A percentile compares a stretch with the other conserved stretches of the same genome.
These are phyloP conservation scores for Ariolimax columbianus DNA, from an alignment of 2,888 invertebrate species.

Conservation along the genomic window DNA sequence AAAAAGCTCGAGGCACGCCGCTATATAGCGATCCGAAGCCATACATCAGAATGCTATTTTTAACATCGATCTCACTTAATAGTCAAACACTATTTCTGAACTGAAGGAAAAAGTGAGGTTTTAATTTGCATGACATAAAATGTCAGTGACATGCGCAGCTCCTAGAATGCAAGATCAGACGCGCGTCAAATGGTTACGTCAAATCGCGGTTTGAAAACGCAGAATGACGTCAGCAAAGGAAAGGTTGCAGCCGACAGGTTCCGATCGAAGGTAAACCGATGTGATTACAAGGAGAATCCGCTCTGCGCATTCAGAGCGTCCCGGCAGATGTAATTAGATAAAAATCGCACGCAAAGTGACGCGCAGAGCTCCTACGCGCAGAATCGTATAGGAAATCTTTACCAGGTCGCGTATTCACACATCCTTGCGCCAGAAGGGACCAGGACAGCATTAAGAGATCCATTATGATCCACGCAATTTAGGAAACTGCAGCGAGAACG, in stretches of 20 bases:
- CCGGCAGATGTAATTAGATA: neutral
- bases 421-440: neutral
- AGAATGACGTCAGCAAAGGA: neutral
- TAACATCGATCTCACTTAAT: neutral
- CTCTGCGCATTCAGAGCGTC: neutral
- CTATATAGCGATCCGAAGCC: too few species aligned
- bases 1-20: too few species aligned
- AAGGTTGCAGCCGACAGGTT: neutral
- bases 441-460: neutral
- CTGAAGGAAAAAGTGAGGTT: neutral
- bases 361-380: neutral
- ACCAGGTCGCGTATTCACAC: neutral
- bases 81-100: neutral
- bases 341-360: neutral
- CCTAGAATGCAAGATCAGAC: neutral
- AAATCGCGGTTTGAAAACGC: neutral
- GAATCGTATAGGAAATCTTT: constrained; percentile 7
- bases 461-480: neutral
- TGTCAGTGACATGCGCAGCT: neutral
- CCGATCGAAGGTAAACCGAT: neutral
- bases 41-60: too few species aligned
- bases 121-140: neutral
- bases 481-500: neutral
- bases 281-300: neutral
- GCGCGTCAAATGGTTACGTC: constrained; percentile 5